A percentile compares a stretch with the other conserved stretches of the same genome.
These are phyloP conservation scores for Caenorhabditis tropicalis DNA, from an alignment of 1,140 invertebrate genomes.

Conservation along the genomic window DNA sequence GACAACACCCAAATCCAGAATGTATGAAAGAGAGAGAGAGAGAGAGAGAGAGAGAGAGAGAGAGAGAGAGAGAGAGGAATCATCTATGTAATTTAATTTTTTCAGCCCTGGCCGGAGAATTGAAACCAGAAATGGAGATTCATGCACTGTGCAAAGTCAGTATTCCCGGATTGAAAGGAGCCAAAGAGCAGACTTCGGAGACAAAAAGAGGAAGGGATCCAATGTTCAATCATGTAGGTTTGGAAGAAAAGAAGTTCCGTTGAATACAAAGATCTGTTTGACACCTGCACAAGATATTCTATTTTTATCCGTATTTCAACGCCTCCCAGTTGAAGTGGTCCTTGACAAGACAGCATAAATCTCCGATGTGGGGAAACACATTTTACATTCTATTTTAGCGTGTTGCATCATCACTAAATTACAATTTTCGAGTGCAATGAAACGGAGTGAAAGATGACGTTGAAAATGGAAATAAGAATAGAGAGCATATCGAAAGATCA, in stretches of 20 bases:
- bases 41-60: no score
- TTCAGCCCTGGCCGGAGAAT: slow-evolving; percentile 68
- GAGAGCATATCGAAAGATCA: not conserved
- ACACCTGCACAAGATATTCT: not conserved
- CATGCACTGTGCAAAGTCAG: slow-evolving; percentile 70
- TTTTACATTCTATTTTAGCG: slow-evolving; percentile 8
- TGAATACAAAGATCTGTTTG: not conserved
- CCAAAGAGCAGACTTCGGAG: slow-evolving; percentile 64
- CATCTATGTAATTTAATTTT: not conserved
- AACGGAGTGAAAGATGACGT: not conserved
- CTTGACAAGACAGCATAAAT: slow-evolving; percentile 34
- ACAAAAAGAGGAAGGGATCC: slow-evolving; percentile 69
- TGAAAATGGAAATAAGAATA: no score
- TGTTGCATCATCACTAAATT: slow-evolving; percentile 20
- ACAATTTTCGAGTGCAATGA: not conserved
- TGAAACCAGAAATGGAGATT: slow-evolving; percentile 70
- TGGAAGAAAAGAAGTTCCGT: not conserved
- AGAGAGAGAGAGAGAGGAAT: not conserved
- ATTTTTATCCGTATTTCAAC: not conserved
- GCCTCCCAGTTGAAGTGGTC: not conserved
- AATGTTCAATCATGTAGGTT: slow-evolving; percentile 70
- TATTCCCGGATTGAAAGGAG: slow-evolving; percentile 64
- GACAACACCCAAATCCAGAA: no score
- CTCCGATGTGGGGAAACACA: not conserved
- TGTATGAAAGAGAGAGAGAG: no score